Evolutionary conservation across 2,113 vertebrate genomes (phyloP), one percentile per base, ranked within the genome.

Genomic region (Oreamnos americanus): DNA sequence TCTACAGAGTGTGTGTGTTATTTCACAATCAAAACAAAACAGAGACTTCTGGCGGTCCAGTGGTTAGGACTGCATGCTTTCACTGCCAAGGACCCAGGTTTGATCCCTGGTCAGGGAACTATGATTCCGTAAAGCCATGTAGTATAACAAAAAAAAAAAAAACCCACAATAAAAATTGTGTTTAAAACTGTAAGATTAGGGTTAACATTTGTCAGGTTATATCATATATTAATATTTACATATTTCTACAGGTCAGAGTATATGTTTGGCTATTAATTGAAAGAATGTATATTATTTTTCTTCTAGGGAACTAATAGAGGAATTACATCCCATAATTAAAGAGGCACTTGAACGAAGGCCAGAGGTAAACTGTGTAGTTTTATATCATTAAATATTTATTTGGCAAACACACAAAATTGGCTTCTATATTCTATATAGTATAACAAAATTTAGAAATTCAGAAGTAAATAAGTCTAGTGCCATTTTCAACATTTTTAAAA

Each of bases 261-360:
- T 57, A 43, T 81, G 36, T n/a, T 83, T 85, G 74, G 36, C n/a
- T 92, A 3, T 58, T 84, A 83, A 76, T 92, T 81, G 28, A 88
- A 83, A 47, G 15, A 95, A 60, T 81, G 33, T 26, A 7, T 87
- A 83, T 92, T 1, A 47, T 94, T 96, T 98, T 97, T 88, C 79
- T 97, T 98, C 90, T 97, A 99, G 99, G 99, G 99, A 99, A 96
- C 98, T 99, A 98, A 99, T 99, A 98, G 99, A 99, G 97, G 99
- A 99, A 98, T 99, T 99, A 91, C 99, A 99, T 98, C 99, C 99
- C 98, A 99, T 99, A 99, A 99, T 99, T 98, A 99, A 99, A 99
- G 99, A 99, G 99, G 99, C 99, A 98, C 99, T 99, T 82, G 99
- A 99, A 99, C 99, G 99, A 99, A 99, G 99, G 98, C 99, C 99